Base-by-base conservation (phyloP, 64 coral and sea anemone genomes). In the Montipora efflorescens region DNA sequence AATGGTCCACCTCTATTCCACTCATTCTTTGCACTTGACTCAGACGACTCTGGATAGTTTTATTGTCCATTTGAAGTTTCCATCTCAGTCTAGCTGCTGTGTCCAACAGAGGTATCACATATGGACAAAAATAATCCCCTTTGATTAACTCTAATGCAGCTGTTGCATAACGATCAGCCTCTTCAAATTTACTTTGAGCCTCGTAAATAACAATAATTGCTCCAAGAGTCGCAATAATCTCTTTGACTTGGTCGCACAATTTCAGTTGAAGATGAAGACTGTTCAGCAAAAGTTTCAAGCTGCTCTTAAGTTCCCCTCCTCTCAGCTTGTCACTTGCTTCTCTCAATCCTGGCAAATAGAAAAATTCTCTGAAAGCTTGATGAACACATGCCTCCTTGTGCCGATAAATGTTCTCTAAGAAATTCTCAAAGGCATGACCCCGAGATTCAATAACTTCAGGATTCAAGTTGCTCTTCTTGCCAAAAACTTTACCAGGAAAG, bases 251-350 rank as follows among this genome's bases (percentile, higher is more conserved):
- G 73, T 99, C 98, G 19, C 76, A 88, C 78, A 99, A 84, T 57
- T 99, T 99, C n/a, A 96, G 89, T 79, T 99, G 98, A 14, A 99
- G 89, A 36, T 99, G 98, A 5, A 99, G 86, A 10, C 78, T 93
- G 91, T 99, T 99, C 21, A 94, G 53, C 5, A 99, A 87, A 57
- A 96, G 90, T 67, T 91, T 92, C 50, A 99, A 82, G 28, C 91
- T 90, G 77, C 79, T 80, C 13, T 89, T 89, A 47, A 96, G 94
- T 83, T 94, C 77, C 2, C 98, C 98, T 62, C 98, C 98, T 78
- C 90, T 90, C 53, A 99, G 94, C 18, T 94, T 75, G 73, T 93
- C 87, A n/a, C 78, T 92, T 12, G 95, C 98, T 74, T 95, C 82
- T 78, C 77, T 77, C 43, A 99, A 68, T 57, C 85, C 92, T 22